A percentile compares a stretch with the other conserved stretches of the same genome.
phyloP scores from a whole-genome alignment of 2,113 vertebrate species.

The Paedocypris sp. region DNA sequence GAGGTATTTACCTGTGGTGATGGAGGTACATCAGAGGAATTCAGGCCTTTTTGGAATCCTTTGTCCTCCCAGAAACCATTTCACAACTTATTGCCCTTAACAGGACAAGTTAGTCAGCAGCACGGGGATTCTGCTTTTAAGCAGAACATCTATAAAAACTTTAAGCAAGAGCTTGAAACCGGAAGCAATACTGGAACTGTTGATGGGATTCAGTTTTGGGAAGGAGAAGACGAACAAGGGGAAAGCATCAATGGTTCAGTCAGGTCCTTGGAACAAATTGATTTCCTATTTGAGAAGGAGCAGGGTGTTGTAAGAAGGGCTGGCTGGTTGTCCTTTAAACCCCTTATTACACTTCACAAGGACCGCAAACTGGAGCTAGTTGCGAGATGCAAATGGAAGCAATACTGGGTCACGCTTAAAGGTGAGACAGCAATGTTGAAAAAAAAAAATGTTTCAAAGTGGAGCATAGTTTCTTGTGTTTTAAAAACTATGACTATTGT shows the following conservation, averaged over 20 bases:
- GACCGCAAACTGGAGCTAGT: slow-evolving; percentile 90
- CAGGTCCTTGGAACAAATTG: slow-evolving; percentile 85
- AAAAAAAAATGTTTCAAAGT: not conserved
- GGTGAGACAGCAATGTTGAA: slow-evolving; percentile 53
- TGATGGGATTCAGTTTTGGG: slow-evolving; percentile 40
- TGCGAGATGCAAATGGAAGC: slow-evolving; percentile 83
- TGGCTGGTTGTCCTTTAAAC: slow-evolving; percentile 92
- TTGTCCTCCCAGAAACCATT: slow-evolving; percentile 54
- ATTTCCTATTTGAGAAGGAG: slow-evolving; percentile 88
- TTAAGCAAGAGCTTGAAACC: slow-evolving; percentile 82
- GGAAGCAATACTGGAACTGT: slow-evolving; percentile 42
- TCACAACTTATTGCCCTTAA: slow-evolving; percentile 48
- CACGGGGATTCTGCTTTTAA: slow-evolving; percentile 56
- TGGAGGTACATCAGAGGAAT: slow-evolving; percentile 45
- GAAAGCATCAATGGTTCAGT: slow-evolving; percentile 84
- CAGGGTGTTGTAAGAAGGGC: slow-evolving; percentile 89
- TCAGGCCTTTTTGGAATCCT: slow-evolving; percentile 35
- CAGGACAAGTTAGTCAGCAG: slow-evolving; percentile 38
- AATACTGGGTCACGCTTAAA: slow-evolving; percentile 95
- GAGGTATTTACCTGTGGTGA: slow-evolving; percentile 20
- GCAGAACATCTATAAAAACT: slow-evolving; percentile 81
- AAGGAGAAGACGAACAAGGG: slow-evolving; percentile 44
- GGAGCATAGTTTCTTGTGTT: too few relatives aligned
- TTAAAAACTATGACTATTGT: too few relatives aligned
- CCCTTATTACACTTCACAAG: slow-evolving; percentile 83